These are phyloP conservation scores for Numida meleagris DNA, from an alignment of 2,113 vertebrate genomes.

Conservation along the genomic window DNA sequence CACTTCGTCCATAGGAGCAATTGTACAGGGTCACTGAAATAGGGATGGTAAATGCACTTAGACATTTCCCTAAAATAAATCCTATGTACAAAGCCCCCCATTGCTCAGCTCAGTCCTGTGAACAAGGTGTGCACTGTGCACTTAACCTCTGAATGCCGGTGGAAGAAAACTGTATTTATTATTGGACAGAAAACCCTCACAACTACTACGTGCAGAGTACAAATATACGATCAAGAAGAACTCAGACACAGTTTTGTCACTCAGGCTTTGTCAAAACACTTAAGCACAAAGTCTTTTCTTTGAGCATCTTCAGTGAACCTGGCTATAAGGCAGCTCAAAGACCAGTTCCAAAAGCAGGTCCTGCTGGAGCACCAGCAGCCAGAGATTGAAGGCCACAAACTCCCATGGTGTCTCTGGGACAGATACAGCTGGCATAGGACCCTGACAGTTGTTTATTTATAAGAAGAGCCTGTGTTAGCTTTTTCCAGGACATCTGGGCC, in stretches of 20 bases:
- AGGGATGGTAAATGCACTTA: background rate
- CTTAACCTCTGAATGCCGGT: background rate
- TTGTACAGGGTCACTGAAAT: conserved; percentile 91
- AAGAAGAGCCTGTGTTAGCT: background rate
- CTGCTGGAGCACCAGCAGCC: background rate
- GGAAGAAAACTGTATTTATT: background rate
- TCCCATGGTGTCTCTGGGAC: background rate
- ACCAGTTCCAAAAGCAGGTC: background rate
- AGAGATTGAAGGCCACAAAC: background rate
- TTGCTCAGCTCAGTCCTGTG: fast-evolving
- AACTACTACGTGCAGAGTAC: background rate
- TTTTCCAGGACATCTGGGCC: background rate
- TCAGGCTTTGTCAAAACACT: background rate
- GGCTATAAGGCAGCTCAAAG: background rate
- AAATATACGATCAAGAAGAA: background rate
- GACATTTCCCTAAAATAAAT: background rate
- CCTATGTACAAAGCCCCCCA: background rate
- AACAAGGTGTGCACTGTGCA: background rate
- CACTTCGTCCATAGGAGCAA: conserved; percentile 89
- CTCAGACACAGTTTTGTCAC: background rate
- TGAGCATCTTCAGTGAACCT: background rate
- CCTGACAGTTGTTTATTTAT: background rate
- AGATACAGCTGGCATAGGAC: background rate
- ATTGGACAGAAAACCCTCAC: background rate
- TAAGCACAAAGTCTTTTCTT: background rate